Conservation (phyloP, 2,797 vertebrate species). For the Esox masquinongy region DNA sequence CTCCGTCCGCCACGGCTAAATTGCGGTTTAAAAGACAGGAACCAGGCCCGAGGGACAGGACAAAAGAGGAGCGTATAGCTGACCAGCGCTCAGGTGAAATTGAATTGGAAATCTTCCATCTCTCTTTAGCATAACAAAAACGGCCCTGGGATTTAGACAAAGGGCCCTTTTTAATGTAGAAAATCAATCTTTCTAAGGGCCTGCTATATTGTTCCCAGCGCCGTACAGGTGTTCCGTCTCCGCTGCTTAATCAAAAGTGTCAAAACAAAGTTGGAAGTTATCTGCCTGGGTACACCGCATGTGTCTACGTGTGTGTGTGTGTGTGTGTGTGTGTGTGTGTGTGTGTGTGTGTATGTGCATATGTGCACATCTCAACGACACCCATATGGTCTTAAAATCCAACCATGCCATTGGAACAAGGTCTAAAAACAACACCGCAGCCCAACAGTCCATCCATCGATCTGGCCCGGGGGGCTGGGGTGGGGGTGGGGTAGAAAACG, state of each 20-base stretch:
- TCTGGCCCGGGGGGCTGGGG: no score
- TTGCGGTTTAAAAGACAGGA: constrained; percentile 88
- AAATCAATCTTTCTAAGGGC: constrained; percentile 83
- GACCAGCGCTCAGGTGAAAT: constrained; percentile 93
- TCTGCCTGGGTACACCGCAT: constrained; percentile 14
- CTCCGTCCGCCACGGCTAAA: constrained; percentile 80
- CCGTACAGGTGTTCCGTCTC: constrained; percentile 76
- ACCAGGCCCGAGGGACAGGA: constrained; percentile 79
- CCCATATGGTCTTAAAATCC: no score
- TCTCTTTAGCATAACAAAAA: constrained; percentile 96
- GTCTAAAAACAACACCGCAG: neutral
- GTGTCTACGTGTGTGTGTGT: neutral
- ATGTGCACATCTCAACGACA: neutral
- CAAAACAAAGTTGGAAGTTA: constrained; percentile 74
- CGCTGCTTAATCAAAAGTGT: constrained; percentile 80
- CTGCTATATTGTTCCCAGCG: constrained; percentile 73
- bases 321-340: neutral
- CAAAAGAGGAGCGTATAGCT: constrained; percentile 85
- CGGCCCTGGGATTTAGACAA: constrained; percentile 85
- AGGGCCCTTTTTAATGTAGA: constrained; percentile 84
- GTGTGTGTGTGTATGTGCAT: neutral
- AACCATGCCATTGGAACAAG: neutral
- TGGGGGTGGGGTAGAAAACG: neutral
- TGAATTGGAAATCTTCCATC: constrained; percentile 94
- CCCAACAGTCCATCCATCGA: neutral